These are phyloP conservation scores for Pagetopsis macropterus DNA, from an alignment of 2,797 vertebrate species.

Conservation along the genomic window DNA sequence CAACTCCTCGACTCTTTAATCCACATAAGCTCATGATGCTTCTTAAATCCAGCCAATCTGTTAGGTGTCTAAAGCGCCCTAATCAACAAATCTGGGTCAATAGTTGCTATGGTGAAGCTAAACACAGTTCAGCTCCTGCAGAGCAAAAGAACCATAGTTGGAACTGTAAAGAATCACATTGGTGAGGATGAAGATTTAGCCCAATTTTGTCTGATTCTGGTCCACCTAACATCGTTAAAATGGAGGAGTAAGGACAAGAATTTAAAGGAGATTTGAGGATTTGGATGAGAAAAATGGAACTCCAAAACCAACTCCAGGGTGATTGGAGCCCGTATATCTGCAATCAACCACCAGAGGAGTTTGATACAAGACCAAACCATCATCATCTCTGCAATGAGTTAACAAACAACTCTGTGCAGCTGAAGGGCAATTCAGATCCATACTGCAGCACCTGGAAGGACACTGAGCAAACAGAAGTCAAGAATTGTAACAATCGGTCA, in stretches of 20 bases:
- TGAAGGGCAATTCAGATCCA: constrained; percentile 27
- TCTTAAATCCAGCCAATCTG: constrained; percentile 80
- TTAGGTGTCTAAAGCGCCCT: constrained; percentile 61
- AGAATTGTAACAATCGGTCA: constrained; percentile 38
- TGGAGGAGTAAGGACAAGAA: neutral
- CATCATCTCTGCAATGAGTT: constrained; percentile 21
- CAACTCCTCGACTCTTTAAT: constrained; percentile 70
- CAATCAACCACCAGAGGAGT: constrained; percentile 18
- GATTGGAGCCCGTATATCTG: constrained; percentile 36
- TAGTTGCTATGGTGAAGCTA: constrained; percentile 34
- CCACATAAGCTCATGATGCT: constrained; percentile 73
- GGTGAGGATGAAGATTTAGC: neutral
- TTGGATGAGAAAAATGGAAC: constrained; percentile 53
- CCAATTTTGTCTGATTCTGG: neutral
- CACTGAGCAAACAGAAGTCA: constrained; percentile 11
- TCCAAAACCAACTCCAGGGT: constrained; percentile 34
- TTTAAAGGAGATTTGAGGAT: constrained; percentile 10
- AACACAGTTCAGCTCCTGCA: neutral
- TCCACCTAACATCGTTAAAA: neutral
- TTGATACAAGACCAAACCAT: constrained; percentile 19
- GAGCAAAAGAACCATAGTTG: neutral
- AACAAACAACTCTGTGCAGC: constrained; percentile 16
- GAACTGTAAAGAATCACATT: neutral
- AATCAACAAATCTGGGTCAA: constrained; percentile 69
- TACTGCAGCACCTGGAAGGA: constrained; percentile 43